Evolutionary conservation across 2,797 vertebrate species (phyloP), one percentile per base, ranked within the genome.

Genomic region (Trachops cirrhosus): DNA sequence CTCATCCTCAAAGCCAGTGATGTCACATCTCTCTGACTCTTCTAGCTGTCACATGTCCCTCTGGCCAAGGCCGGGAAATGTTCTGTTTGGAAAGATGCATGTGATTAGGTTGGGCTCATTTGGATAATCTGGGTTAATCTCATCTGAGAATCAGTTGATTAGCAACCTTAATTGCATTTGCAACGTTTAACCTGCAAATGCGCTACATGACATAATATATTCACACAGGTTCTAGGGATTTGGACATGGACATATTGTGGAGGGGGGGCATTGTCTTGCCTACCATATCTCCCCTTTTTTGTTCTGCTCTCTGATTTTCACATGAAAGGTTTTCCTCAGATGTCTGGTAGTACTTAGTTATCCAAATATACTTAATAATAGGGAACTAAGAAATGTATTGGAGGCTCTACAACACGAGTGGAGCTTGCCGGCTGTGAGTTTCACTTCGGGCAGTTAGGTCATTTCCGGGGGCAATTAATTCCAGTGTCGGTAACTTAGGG

Each of bases 231-330:
- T 80, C 73, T 67, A 34, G 41, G n/a, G 46, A 34, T 95, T 46
- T 50, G 7, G 32, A 32, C 5, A 15, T 29, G 37, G 34, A 84
- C 57, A 26, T n/a, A 57, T 83, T 71, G 34, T 74, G 4, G 22
- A 57, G 41, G 22, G 64, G 41, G 0, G 16, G 0, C 46, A 26
- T 83, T 68, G 24, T 83, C 12, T 34, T 74, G 59, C 48, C 44
- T 41, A 9, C 2, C 32, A 44, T 10, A 52, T 0, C 1, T 9
- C 26, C 14, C 16, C 5, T 6, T 5, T 54, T 41, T 70, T 32
- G 7, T 62, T 79, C 57, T 92, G 22, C 48, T 82, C 82, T 93
- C 74, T 24, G 32, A 85, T 87, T 86, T 96, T 87, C 67, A 73
- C 8, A 41, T 29, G 22, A 50, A 48, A 80, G 34, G 29, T 71